A percentile compares a stretch with the other conserved stretches of the same genome.
Evolutionary conservation across 2,888 invertebrate species (phyloP).

Genomic region (Drosophila koepferae): DNA sequence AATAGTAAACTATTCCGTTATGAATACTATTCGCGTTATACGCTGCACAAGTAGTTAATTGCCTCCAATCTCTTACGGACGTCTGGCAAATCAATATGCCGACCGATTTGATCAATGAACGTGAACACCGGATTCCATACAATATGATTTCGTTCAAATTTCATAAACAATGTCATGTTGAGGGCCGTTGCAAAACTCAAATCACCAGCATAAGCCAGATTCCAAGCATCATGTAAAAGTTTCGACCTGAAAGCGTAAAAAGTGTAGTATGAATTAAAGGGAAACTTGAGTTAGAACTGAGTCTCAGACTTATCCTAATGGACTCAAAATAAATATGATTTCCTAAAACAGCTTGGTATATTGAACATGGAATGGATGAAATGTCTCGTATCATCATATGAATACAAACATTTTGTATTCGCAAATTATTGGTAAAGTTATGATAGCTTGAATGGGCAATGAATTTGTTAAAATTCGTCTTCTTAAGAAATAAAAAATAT

Average conservation of each 20-base stretch:
- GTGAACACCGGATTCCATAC: constrained; percentile 94
- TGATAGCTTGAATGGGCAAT: too few relatives aligned
- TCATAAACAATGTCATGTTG: constrained; percentile 92
- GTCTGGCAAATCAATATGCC: constrained; percentile 89
- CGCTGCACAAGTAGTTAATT: constrained; percentile 48
- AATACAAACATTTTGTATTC: too few relatives aligned
- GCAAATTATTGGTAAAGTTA: too few relatives aligned
- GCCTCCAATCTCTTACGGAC: constrained; percentile 91
- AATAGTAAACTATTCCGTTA: not conserved
- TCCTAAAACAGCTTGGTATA: not conserved
- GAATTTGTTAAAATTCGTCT: too few relatives aligned
- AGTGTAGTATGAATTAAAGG: not conserved
- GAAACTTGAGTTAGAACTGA: not conserved
- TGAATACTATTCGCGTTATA: too few relatives aligned
- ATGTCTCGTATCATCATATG: too few relatives aligned
- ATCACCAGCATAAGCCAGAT: constrained; percentile 87
- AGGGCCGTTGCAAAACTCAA: constrained; percentile 91
- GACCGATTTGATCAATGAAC: constrained; percentile 92
- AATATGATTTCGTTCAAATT: constrained; percentile 89
- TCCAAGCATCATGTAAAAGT: constrained; percentile 80
- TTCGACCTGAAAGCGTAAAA: constrained; percentile 62
- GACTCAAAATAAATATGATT: not conserved
- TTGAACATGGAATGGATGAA: too few relatives aligned
- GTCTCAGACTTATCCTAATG: not conserved
- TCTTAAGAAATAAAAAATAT: too few relatives aligned